phyloP scores from a whole-genome alignment of 2,888 invertebrate genomes.

The Drepanosiphum platanoidis region DNA sequence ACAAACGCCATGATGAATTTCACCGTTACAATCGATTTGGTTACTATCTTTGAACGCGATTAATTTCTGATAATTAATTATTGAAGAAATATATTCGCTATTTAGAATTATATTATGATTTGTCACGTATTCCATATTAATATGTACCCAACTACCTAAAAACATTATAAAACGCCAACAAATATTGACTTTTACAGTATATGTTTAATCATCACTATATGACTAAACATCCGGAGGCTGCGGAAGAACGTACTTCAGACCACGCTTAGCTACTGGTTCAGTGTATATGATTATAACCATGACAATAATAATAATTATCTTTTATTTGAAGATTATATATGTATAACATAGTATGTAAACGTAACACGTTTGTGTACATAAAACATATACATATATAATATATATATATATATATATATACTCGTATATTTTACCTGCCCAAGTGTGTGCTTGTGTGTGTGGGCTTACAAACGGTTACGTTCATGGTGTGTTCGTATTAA shows the following conservation, averaged over 20 bases:
- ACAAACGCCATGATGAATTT: too few species aligned
- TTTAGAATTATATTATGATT: too few species aligned
- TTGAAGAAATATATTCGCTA: too few species aligned
- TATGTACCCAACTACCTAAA: too few species aligned
- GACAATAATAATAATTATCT: conserved; percentile 30
- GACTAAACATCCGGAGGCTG: not conserved
- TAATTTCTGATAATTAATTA: too few species aligned
- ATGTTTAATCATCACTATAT: not conserved
- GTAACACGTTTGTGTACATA: too few species aligned
- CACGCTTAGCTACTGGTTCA: conserved; percentile 4
- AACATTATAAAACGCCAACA: not conserved
- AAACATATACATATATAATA: too few species aligned
- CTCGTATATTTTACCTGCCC: not conserved
- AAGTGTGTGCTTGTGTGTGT: not conserved
- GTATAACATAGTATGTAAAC: not conserved
- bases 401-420: not conserved
- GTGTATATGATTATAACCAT: conserved; percentile 6
- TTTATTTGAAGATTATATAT: conserved; percentile 23
- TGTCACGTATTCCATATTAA: too few species aligned
- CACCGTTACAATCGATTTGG: too few species aligned
- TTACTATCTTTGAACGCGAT: too few species aligned
- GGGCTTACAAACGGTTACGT: not conserved
- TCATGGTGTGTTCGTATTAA: conserved; percentile 37
- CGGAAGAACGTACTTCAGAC: not conserved
- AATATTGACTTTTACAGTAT: not conserved